A percentile compares a stretch with the other conserved stretches of the same genome.
phyloP scores from a whole-genome alignment of 2,797 vertebrate species.

The Phrynocephalus guinanensis region DNA sequence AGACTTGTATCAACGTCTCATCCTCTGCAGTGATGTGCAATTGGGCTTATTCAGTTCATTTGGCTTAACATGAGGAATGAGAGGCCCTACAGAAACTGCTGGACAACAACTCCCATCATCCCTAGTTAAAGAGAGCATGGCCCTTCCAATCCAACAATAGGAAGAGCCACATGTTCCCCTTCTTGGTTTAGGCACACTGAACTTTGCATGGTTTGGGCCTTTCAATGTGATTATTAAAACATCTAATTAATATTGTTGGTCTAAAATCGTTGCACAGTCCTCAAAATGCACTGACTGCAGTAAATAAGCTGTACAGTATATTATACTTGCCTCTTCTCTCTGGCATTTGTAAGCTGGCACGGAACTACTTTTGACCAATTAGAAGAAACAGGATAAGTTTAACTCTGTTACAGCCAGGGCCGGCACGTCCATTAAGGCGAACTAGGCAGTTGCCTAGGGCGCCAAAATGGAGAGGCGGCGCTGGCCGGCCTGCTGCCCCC shows the following conservation, averaged over 20 bases:
- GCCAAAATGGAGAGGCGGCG: too few species aligned
- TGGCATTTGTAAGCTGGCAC: not conserved
- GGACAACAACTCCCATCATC: not conserved
- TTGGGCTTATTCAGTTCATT: not conserved
- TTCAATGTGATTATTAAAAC: constrained; percentile 27
- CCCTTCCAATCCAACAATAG: not conserved
- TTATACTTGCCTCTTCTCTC: not conserved
- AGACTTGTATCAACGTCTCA: not conserved
- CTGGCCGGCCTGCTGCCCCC: too few species aligned
- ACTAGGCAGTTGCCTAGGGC: too few species aligned
- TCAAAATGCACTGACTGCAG: not conserved
- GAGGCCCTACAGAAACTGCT: not conserved
- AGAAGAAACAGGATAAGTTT: not conserved
- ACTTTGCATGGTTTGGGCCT: not conserved
- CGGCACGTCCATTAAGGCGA: too few species aligned
- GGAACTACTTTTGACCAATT: not conserved
- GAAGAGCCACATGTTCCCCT: not conserved
- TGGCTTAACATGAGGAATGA: not conserved
- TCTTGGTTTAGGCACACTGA: not conserved
- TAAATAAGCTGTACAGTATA: constrained; percentile 13
- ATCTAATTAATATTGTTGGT: constrained; percentile 3
- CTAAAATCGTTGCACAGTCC: not conserved
- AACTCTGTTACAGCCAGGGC: too few species aligned
- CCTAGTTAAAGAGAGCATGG: not conserved
- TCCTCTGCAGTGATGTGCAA: not conserved